Base-by-base conservation (phyloP, 2,797 vertebrate species). In the Halcyon chelicuti region DNA sequence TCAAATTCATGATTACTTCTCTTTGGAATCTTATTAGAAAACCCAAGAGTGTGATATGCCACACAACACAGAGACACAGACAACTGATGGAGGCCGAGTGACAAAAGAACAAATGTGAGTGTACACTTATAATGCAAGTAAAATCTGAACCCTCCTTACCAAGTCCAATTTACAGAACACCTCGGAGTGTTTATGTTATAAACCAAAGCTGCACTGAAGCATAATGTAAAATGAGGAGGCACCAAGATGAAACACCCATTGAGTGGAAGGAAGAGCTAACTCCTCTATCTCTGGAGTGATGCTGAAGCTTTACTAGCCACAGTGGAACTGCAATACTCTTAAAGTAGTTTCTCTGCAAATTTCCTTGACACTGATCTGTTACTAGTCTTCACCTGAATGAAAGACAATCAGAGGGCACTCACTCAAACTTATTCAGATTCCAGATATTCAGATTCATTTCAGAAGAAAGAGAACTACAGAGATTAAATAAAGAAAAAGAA, bases 291-390 rank as follows among this genome's bases (percentile, higher is more conserved):
- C 49, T 90, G 55, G 51, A 86, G 58, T 70, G n/a, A 51, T 35
- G 35, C 47, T 77, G 76, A 57, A 80, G 80, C 51, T 84, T 52
- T 77, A 23, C 17, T 6, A 62, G 29, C 26, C 60, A 39, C 60
- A 76, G 55, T 49, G 44, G 37, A 76, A 80, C 13, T 0, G 1
- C 1, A 0, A 9, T 10, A 31, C 26, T 62, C 51, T 54, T 22
- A 51, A 72, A 60, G 12, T 28, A 39, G 19, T 28, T 80, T 57
- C 22, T 46, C 19, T 49, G 19, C 25, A 14, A 60, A 72, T 29
- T n/a, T 70, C 46, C 51, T 40, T 40, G 46, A 25, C 33, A 5
- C 0, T 2, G 28, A 70, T 61, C 60, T 70, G 13, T 37, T 42
- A 54, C 7, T 33, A 49, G 37, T 28, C 31, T 42, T 40, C n/a